Evolutionary conservation across 2,888 invertebrate genomes (phyloP), one percentile per base, ranked within the genome.

Genomic region (Aphidius colemani): DNA sequence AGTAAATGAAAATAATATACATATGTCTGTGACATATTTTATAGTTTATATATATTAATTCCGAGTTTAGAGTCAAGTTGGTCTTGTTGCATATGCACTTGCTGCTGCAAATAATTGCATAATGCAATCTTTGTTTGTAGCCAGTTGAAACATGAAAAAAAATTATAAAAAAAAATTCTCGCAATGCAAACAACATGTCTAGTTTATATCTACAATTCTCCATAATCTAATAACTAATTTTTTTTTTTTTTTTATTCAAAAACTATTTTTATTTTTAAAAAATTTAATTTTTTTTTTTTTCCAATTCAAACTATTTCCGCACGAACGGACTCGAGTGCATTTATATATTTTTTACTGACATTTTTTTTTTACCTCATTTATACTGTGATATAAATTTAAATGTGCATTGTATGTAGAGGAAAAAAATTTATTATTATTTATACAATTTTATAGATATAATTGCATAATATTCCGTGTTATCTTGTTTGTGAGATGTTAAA

Each of bases 401-500:
- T 45, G 57, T 57, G 57, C 57, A 11, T 46, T 46, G 57, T 46
- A 46, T 46, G 30, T 46, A 40, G 2, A 46, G 39, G 40, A 46
- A 40, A 46, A 46, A 57, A 39, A 39, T 39, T 46, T 45, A 57
- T 45, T 39, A 57, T 45, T n/a, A n/a, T 46, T 46, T 46, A 39
- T 18, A 18, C 13, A 18, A 18, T 46, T 46, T 7, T 30, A 57
- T 56, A 44, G 45, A 40, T 62, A 65, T 69, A 69, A 69, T 69
- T 69, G 69, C 69, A 66, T 67, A 69, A 69, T 68, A 64, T 63
- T 18, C 1, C 68, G 68, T 68, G 69, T 69, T 68, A 53, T 61
- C 64, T 62, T 58, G 49, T 45, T 63, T 58, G 56, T 58, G 46
- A n/a, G 57, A 57, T 57, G 57, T 46, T 11, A 55, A 57, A 46